Conservation (phyloP, 92 coral and sea anemone species). For the Porites lobata region DNA sequence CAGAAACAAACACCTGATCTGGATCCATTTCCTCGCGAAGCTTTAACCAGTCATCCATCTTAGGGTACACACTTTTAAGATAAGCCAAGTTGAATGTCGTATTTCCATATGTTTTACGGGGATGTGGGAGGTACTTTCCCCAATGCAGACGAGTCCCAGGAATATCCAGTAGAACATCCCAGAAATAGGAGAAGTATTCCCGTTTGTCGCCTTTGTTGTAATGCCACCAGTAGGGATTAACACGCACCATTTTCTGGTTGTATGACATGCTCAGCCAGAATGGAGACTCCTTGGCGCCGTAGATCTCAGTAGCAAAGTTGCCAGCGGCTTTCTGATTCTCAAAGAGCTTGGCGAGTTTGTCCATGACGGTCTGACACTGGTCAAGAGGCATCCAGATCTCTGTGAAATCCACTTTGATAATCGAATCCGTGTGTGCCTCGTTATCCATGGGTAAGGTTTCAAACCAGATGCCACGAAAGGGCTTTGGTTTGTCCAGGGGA, state of each 20-base stretch:
- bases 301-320: slow-evolving; percentile 79
- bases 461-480: slow-evolving; percentile 66
- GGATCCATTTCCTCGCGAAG: slow-evolving; percentile 69
- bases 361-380: slow-evolving; percentile 68
- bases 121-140: slow-evolving; percentile 83
- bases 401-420: slow-evolving; percentile 69
- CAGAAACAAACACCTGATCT: slow-evolving; percentile 73
- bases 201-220: slow-evolving; percentile 69
- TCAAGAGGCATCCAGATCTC: slow-evolving; percentile 77
- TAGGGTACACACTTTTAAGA: slow-evolving; percentile 73
- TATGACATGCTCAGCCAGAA: slow-evolving; percentile 85
- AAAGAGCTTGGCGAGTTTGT: slow-evolving; percentile 54
- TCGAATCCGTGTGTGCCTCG: slow-evolving; percentile 58
- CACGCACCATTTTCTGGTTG: slow-evolving; percentile 63
- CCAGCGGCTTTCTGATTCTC: slow-evolving; percentile 57
- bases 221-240: slow-evolving; percentile 80
- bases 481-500: slow-evolving; percentile 1
- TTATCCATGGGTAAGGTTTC: slow-evolving; percentile 75
- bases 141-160: slow-evolving; percentile 78
- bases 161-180: slow-evolving; percentile 66
- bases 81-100: slow-evolving; percentile 70
- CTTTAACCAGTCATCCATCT: slow-evolving; percentile 70
- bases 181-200: slow-evolving; percentile 56
- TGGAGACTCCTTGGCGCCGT: slow-evolving; percentile 73
- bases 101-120: slow-evolving; percentile 65